Conservation (phyloP, 2,113 vertebrate genomes). For the Cyprinodon variegatus region DNA sequence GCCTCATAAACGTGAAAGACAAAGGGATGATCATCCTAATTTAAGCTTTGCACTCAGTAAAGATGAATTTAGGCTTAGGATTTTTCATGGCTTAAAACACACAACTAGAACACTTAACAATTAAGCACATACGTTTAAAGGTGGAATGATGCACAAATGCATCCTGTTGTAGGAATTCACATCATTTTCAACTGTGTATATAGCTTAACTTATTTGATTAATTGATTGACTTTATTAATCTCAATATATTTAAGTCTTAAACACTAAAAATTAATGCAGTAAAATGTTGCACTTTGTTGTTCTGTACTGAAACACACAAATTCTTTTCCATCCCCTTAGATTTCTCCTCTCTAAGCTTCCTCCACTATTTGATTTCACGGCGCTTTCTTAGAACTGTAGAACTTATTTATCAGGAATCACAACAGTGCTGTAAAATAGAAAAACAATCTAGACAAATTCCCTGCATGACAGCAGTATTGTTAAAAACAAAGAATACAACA, state of each 20-base stretch:
- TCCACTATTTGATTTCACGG: slow-evolving; percentile 28
- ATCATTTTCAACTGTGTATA: background rate
- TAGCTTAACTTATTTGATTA: background rate
- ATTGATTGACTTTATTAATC: too few relatives aligned
- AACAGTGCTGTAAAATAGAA: slow-evolving; percentile 27
- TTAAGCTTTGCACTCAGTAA: slow-evolving; percentile 54
- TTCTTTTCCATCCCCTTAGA: slow-evolving; percentile 26
- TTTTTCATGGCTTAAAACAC: slow-evolving; percentile 37
- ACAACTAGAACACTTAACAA: slow-evolving; percentile 23
- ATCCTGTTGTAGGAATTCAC: background rate
- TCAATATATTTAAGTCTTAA: background rate
- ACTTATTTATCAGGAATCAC: slow-evolving; percentile 41
- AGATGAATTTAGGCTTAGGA: slow-evolving; percentile 43
- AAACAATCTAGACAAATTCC: slow-evolving; percentile 24
- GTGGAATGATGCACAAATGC: slow-evolving; percentile 6
- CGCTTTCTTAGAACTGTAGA: slow-evolving; percentile 25
- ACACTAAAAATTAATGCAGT: background rate
- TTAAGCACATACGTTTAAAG: slow-evolving; percentile 26
- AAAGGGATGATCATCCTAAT: slow-evolving; percentile 58
- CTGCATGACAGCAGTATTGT: background rate
- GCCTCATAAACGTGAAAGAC: slow-evolving; percentile 66
- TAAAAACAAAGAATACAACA: too few relatives aligned
- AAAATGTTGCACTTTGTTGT: background rate
- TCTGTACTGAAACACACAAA: slow-evolving; percentile 39
- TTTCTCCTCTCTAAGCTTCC: slow-evolving; percentile 44